Percentiles rank a stretch among this genome's conserved stretches.
phyloP scores from a whole-genome alignment of 2,888 invertebrate genomes.

The Drosophila mercatorum region DNA sequence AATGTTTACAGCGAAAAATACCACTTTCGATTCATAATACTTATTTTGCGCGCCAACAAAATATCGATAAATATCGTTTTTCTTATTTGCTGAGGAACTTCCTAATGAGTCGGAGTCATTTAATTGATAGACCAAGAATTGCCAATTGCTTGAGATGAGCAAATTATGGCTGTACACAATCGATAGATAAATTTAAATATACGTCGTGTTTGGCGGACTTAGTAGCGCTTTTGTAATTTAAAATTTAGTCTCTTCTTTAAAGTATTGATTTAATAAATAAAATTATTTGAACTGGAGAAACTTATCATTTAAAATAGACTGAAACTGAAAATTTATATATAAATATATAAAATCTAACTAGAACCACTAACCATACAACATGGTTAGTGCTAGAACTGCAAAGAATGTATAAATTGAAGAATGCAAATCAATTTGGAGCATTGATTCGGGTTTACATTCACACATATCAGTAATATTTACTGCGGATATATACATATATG shows the following conservation, averaged over 20 bases:
- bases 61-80: neutral
- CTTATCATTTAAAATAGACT: too few species aligned
- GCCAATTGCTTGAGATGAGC: neutral
- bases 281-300: too few species aligned
- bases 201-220: neutral
- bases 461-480: neutral
- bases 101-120: neutral
- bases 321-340: too few species aligned
- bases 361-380: neutral
- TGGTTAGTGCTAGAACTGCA: neutral
- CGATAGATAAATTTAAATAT: neutral
- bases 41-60: neutral
- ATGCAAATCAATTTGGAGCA: too few species aligned
- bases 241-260: too few species aligned
- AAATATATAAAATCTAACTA: neutral
- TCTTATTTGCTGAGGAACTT: neutral
- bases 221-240: too few species aligned
- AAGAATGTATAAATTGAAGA: neutral
- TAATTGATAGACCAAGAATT: neutral
- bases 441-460: neutral
- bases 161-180: neutral
- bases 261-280: too few species aligned
- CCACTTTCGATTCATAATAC: neutral
- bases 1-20: neutral
- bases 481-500: neutral